Conservation (phyloP, 2,888 invertebrate species). For the Nomada lathburiana region DNA sequence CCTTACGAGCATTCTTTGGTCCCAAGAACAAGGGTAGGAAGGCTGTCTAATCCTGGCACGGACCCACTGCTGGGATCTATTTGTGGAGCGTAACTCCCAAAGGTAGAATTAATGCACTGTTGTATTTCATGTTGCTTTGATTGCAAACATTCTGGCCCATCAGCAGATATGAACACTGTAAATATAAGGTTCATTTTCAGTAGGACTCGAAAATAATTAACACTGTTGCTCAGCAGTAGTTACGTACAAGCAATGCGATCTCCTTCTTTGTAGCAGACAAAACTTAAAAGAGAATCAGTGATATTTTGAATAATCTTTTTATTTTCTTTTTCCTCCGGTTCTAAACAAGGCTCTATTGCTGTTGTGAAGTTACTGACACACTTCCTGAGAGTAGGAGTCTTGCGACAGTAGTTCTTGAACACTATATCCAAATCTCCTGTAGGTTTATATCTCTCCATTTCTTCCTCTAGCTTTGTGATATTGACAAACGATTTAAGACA, state of each 20-base stretch:
- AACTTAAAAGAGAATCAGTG: conserved; percentile 89
- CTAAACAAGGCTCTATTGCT: conserved; percentile 88
- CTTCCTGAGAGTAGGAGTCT: conserved; percentile 86
- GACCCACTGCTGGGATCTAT: conserved; percentile 59
- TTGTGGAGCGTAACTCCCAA: conserved; percentile 85
- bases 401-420: conserved; percentile 91
- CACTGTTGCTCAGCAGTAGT: not conserved
- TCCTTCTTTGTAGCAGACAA: conserved; percentile 92
- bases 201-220: not conserved
- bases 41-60: conserved; percentile 52
- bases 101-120: conserved; percentile 88
- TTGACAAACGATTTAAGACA: conserved; percentile 88
- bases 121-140: conserved; percentile 87
- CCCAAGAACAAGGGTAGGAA: conserved; percentile 88
- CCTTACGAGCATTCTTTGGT: conserved; percentile 86
- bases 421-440: conserved; percentile 89
- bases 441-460: conserved; percentile 90
- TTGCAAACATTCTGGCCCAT: conserved; percentile 91
- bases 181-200: conserved; percentile 61
- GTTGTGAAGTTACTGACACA: conserved; percentile 87
- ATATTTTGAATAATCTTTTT: conserved; percentile 88
- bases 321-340: conserved; percentile 87
- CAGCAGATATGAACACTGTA: conserved; percentile 91
- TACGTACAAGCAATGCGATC: conserved; percentile 92
- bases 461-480: conserved; percentile 86